Base-by-base conservation (phyloP, 2,113 vertebrate genomes). In the Barbus barbus region DNA sequence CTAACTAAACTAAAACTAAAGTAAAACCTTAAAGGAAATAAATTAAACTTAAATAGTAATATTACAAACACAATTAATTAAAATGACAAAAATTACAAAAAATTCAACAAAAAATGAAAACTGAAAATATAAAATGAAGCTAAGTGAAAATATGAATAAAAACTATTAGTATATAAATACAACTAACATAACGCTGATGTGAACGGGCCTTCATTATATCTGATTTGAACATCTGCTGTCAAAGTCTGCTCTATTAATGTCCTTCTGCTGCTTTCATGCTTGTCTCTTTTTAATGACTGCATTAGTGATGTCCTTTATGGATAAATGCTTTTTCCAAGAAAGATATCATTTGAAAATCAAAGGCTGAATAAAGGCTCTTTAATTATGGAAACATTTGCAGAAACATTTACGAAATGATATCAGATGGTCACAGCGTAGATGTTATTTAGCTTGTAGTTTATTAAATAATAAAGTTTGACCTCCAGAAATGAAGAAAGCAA, bases 321-420 rank as follows among this genome's bases (percentile, higher is more conserved):
- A 78, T 78, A 6, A 78, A 78, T 78, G 53, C 51, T 36, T 60
- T 38, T 78, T 76, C 33, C 51, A 41, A 60, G 76, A 24, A 78
- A 78, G 22, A 33, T 28, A 48, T 75, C 44, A 28, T 74, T 48
- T 74, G 72, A 72, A n/a, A 72, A 44, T 13, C 12, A 11, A 75
- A 75, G 72, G 24, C 44, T 74, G 24, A 14, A 48, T 16, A 7
- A 44, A n/a, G n/a, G 14, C 16, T n/a, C 63, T 33, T 67, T 67
- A 67, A 33, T 61, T 61, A 14, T 33, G 63, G 16, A 8, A 67
- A 16, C 31, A 16, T 67, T 18, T 67, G 28, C 4, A 0, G 14
- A 33, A 67, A 67, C 33, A 22, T 69, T 11, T 36, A 71, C 9
- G 8, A 36, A 71, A n/a, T 13, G 16, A 38, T 8, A 16, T 60